phyloP scores from a whole-genome alignment of 2,113 vertebrate genomes.

The Semicossyphus pulcher region DNA sequence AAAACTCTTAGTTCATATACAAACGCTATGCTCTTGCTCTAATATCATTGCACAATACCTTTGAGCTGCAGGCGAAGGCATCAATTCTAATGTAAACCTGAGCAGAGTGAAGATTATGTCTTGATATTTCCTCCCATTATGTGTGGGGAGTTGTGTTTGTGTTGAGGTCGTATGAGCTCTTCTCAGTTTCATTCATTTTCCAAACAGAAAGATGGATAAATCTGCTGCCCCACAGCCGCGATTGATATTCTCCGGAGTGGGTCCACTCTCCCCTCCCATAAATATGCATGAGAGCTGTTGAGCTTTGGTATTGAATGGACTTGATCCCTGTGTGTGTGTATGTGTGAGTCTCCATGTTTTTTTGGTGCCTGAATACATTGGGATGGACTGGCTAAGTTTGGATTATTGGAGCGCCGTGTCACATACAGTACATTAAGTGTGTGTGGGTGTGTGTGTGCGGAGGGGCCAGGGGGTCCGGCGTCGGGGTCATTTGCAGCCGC shows the following conservation, averaged over 20 bases:
- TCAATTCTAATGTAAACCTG: background rate
- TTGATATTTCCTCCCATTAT: background rate
- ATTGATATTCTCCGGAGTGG: slow-evolving; percentile 70
- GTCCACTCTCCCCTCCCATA: slow-evolving; percentile 52
- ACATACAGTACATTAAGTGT: slow-evolving; percentile 5
- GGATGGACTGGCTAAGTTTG: background rate
- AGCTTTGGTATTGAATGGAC: slow-evolving; percentile 56
- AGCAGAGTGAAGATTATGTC: background rate
- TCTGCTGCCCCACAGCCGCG: slow-evolving; percentile 25
- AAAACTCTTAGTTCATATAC: background rate
- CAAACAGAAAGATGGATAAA: slow-evolving; percentile 31
- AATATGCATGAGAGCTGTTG: slow-evolving; percentile 76
- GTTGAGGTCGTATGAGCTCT: slow-evolving; percentile 8
- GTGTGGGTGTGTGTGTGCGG: background rate
- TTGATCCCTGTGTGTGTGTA: slow-evolving; percentile 34
- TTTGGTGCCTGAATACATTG: slow-evolving; percentile 17
- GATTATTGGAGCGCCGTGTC: slow-evolving; percentile 4
- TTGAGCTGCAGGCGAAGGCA: background rate
- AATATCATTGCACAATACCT: background rate
- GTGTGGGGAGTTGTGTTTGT: background rate
- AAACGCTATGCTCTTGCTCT: background rate
- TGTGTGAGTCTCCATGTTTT: slow-evolving; percentile 20
- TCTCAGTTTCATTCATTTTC: slow-evolving; percentile 40
- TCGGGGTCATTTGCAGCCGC: slow-evolving; percentile 54
- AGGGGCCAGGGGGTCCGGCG: slow-evolving; percentile 7